phyloP scores from a whole-genome alignment of 2,113 vertebrate genomes.

The Eubucco bourcierii region DNA sequence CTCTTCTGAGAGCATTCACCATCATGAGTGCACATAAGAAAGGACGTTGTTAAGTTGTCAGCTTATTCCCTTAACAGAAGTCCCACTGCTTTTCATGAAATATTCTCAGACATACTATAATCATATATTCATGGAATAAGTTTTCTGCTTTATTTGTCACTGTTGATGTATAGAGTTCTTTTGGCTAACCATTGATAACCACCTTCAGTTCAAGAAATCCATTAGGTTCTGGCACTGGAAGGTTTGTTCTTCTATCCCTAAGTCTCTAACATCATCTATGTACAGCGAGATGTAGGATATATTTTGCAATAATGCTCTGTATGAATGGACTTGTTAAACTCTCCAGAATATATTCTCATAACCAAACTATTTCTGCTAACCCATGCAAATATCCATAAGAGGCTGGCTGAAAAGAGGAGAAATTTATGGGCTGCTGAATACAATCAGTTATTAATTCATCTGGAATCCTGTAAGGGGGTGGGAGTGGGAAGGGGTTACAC shows the following conservation, averaged over 20 bases:
- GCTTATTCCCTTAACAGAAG: background rate
- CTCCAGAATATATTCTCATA: slow-evolving; percentile 59
- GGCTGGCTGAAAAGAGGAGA: slow-evolving; percentile 37
- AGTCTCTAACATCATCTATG: slow-evolving; percentile 20
- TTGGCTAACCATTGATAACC: slow-evolving; percentile 15
- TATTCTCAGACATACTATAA: background rate
- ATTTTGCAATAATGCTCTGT: slow-evolving; percentile 27
- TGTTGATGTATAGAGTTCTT: slow-evolving; percentile 23
- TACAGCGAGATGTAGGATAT: background rate
- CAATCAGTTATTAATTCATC: slow-evolving; percentile 41
- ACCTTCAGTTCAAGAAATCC: slow-evolving; percentile 33
- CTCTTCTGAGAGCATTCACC: background rate
- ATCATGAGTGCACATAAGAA: background rate
- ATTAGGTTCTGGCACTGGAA: slow-evolving; percentile 49
- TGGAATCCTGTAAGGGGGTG: background rate
- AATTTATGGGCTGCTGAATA: slow-evolving; percentile 59
- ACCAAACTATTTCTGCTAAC: slow-evolving; percentile 62
- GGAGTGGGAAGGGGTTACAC: background rate
- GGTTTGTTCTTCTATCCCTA: slow-evolving; percentile 16
- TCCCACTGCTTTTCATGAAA: background rate
- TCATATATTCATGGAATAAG: background rate
- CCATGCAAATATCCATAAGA: slow-evolving; percentile 48
- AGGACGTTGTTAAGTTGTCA: background rate
- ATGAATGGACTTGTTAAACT: slow-evolving; percentile 15
- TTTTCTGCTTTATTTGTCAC: background rate